Evolutionary conservation across 2,113 vertebrate genomes (phyloP).

Genomic region (Uria lomvia): DNA sequence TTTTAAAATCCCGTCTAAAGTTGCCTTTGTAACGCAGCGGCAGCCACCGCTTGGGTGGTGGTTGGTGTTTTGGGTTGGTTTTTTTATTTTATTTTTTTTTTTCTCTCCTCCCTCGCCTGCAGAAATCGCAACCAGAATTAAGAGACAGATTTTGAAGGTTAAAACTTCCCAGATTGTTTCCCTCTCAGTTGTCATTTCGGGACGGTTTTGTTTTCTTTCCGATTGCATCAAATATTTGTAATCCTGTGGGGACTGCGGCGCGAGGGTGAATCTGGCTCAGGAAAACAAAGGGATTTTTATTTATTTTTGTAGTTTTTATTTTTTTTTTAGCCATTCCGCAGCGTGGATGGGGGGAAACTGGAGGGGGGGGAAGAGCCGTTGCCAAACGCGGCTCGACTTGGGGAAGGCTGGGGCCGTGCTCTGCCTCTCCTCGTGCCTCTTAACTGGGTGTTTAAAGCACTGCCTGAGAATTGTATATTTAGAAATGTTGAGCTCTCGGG

Average conservation of each 20-base stretch:
- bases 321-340: neutral
- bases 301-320: neutral
- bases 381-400: neutral
- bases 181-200: slow-evolving; percentile 28
- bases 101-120: neutral
- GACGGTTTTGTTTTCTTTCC: slow-evolving; percentile 31
- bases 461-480: neutral
- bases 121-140: neutral
- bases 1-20: neutral
- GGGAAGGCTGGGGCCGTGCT: neutral
- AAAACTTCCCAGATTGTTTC: slow-evolving; percentile 50
- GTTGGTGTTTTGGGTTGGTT: neutral
- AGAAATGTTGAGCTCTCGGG: neutral
- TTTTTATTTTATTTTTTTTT: neutral
- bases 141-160: slow-evolving; percentile 54
- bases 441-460: neutral
- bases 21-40: neutral
- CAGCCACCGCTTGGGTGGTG: neutral
- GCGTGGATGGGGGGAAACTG: fast-evolving
- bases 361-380: neutral
- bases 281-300: neutral
- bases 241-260: neutral
- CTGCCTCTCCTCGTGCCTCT: neutral
- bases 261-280: neutral
- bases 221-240: slow-evolving; percentile 41